These are phyloP conservation scores for Vanessa tameamea DNA, from an alignment of 1,140 invertebrate species.

Conservation along the genomic window DNA sequence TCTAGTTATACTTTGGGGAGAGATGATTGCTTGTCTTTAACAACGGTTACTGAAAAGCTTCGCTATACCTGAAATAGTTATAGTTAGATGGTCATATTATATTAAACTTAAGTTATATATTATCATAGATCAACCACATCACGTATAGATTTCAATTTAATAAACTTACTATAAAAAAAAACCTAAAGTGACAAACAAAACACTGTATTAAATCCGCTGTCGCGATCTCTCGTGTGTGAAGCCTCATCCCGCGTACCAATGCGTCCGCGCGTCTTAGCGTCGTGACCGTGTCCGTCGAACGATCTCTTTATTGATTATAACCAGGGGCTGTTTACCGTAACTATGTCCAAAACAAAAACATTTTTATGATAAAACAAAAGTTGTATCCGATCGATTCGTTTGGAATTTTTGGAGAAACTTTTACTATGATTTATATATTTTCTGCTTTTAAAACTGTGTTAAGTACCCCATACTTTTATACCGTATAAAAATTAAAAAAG, in stretches of 20 bases:
- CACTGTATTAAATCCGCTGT: conserved; percentile 34
- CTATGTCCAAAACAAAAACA: conserved; percentile 52
- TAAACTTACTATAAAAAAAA: too few species aligned
- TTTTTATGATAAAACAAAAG: conserved; percentile 25
- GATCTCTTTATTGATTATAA: conserved; percentile 77
- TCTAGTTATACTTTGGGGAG: too few species aligned
- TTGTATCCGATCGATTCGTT: conserved; percentile 10
- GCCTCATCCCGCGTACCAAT: conserved; percentile 54
- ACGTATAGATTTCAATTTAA: too few species aligned
- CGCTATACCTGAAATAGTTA: too few species aligned
- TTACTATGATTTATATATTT: background rate
- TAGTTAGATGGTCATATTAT: too few species aligned
- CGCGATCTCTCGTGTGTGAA: conserved; percentile 19
- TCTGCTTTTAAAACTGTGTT: background rate
- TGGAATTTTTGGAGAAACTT: conserved; percentile 16
- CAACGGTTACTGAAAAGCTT: too few species aligned
- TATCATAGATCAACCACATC: too few species aligned
- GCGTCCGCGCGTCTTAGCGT: conserved; percentile 59
- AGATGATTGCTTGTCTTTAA: too few species aligned
- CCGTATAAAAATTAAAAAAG: too few species aligned
- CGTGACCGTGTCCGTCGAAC: conserved; percentile 69
- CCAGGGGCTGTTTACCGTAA: conserved; percentile 66
- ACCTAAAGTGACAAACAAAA: background rate
- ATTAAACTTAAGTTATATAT: too few species aligned
- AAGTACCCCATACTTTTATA: too few species aligned